Percentiles rank a stretch among this genome's conserved stretches.
Conservation (phyloP, 2,888 invertebrate species). For the Tipula confusa region DNA sequence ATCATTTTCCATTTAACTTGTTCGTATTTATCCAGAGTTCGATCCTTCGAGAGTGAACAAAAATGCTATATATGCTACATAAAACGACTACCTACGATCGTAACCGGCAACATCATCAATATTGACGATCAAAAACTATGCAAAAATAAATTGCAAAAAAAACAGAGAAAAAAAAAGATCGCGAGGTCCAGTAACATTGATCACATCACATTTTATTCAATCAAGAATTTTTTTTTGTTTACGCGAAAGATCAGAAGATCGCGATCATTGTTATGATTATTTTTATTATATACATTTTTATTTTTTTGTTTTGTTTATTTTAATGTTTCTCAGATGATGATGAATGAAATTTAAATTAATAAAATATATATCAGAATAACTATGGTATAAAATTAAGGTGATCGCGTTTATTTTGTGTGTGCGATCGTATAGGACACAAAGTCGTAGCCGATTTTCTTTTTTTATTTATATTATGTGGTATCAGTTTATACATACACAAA, state of each 20-base stretch:
- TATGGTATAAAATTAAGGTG: neutral
- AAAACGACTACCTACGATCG: neutral
- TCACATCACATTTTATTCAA: conserved; percentile 25
- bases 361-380: neutral
- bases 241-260: conserved; percentile 20
- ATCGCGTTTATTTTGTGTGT: neutral
- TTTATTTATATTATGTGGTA: too few species aligned
- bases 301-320: neutral
- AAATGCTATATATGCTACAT: neutral
- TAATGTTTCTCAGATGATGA: neutral
- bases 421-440: neutral
- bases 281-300: neutral
- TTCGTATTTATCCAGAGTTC: neutral
- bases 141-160: neutral
- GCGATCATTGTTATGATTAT: conserved; percentile 25
- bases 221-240: conserved; percentile 12
- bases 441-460: neutral
- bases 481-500: too few species aligned
- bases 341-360: conserved; percentile 20
- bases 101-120: neutral
- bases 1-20: neutral
- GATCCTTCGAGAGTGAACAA: neutral
- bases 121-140: neutral
- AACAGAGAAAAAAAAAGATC: too few species aligned
- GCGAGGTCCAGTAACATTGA: neutral